A percentile compares a stretch with the other conserved stretches of the same genome.
phyloP scores from a whole-genome alignment of 2,797 vertebrate species.

The Lagorchestes hirsutus region DNA sequence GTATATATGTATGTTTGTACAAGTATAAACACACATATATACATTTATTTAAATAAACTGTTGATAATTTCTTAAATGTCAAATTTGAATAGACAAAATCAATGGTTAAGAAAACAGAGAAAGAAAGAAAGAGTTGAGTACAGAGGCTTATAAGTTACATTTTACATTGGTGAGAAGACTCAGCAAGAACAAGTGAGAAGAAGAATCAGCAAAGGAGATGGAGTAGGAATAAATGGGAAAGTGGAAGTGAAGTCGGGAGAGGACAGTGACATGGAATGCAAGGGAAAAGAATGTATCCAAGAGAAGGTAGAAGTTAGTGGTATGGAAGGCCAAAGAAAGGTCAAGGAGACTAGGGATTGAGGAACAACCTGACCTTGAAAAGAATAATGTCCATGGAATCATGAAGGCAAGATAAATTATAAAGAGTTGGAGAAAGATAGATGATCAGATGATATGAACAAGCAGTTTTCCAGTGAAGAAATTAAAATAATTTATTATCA shows the following conservation, averaged over 20 bases:
- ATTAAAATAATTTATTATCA: not conserved
- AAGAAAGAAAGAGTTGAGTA: not conserved
- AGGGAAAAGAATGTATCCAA: not conserved
- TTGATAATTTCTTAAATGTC: not conserved
- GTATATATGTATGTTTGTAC: too few species aligned
- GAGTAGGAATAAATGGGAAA: too few species aligned
- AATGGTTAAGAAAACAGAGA: not conserved
- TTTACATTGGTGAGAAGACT: not conserved
- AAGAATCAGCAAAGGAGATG: not conserved
- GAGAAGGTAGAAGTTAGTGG: not conserved
- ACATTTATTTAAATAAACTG: not conserved
- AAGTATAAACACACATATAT: not conserved
- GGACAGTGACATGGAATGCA: not conserved
- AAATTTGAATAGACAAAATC: too few species aligned
- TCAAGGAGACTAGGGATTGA: not conserved
- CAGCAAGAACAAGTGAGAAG: too few species aligned
- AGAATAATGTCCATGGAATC: not conserved
- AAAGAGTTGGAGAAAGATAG: not conserved
- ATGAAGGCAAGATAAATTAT: not conserved
- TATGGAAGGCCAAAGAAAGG: not conserved
- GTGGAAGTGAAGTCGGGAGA: too few species aligned
- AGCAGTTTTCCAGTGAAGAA: not conserved
- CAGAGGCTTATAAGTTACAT: not conserved
- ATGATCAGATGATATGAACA: not conserved
- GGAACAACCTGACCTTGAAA: not conserved